Evolutionary conservation across 2,797 vertebrate species (phyloP).

Genomic region (Argentina silus): DNA sequence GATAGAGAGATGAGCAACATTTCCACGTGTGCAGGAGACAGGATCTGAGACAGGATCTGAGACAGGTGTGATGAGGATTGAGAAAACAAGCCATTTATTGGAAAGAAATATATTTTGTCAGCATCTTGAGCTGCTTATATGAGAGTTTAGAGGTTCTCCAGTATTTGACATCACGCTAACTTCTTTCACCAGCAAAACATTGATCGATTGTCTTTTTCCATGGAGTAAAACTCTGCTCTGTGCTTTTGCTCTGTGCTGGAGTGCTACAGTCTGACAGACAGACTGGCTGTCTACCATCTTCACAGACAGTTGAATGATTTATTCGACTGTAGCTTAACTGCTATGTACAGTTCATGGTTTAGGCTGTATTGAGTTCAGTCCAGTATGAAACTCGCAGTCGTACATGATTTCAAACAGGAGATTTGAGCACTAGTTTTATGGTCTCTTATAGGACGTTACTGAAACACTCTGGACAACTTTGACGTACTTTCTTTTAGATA

Average conservation of each 20-base stretch:
- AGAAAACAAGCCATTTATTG: conserved; percentile 67
- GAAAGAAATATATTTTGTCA: conserved; percentile 7
- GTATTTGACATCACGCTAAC: conserved; percentile 30
- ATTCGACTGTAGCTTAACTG: neutral
- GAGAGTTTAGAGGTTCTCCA: conserved; percentile 1
- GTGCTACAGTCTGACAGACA: neutral
- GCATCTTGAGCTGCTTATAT: conserved; percentile 15
- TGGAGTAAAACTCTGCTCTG: neutral
- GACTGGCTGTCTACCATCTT: neutral
- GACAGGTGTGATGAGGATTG: conserved; percentile 17
- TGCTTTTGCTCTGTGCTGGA: neutral
- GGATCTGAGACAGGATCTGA: conserved; percentile 18
- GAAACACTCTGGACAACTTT: conserved; percentile 24
- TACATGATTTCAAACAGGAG: neutral
- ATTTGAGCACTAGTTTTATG: conserved; percentile 34
- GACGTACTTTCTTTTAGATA: conserved; percentile 36
- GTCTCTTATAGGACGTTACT: conserved; percentile 42
- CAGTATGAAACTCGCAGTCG: neutral
- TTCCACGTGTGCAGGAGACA: conserved; percentile 45
- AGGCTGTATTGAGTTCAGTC: neutral
- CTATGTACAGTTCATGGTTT: neutral
- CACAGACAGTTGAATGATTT: neutral
- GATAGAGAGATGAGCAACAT: conserved; percentile 30
- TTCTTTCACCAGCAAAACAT: conserved; percentile 69
- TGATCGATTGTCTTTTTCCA: conserved; percentile 7